phyloP scores from a whole-genome alignment of 92 coral and sea anemone species.

The Zoanthus sansibaricus region DNA sequence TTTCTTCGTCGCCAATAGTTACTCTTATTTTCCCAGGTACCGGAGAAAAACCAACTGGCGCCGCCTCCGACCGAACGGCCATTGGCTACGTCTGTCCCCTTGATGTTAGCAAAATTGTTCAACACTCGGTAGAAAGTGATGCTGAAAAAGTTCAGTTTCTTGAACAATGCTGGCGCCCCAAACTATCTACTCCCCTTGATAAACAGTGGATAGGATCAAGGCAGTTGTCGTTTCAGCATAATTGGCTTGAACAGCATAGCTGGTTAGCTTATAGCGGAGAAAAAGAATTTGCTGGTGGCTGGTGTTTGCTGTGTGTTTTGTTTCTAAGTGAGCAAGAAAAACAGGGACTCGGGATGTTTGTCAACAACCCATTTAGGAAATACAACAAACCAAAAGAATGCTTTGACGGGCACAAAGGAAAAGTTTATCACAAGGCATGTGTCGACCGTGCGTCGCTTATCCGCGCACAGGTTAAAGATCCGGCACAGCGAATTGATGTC shows the following conservation, averaged over 20 bases:
- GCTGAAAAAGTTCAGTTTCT: conserved; percentile 43
- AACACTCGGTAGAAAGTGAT: conserved; percentile 38
- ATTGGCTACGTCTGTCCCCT: conserved; percentile 40
- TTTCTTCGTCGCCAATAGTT: conserved; percentile 37
- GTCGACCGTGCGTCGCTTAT: conserved; percentile 38
- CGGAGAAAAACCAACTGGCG: conserved; percentile 40
- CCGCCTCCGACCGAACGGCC: conserved; percentile 43
- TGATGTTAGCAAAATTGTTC: conserved; percentile 33
- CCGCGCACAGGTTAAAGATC: conserved; percentile 36
- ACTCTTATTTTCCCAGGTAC: conserved; percentile 45
- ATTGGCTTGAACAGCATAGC: conserved; percentile 50
- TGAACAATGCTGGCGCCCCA: conserved; percentile 51
- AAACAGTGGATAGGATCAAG: conserved; percentile 46
- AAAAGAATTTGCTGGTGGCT: conserved; percentile 32
- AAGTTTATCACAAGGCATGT: conserved; percentile 43
- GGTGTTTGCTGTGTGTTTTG: conserved; percentile 47
- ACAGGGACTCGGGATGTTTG: conserved; percentile 58
- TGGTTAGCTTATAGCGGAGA: conserved; percentile 49
- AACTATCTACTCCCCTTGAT: conserved; percentile 46
- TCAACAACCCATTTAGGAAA: conserved; percentile 41
- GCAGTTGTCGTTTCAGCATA: conserved; percentile 51
- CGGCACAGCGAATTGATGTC: conserved; percentile 27
- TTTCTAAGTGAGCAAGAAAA: conserved; percentile 62
- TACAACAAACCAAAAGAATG: conserved; percentile 31
- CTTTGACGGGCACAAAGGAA: conserved; percentile 42